These are phyloP conservation scores for Ameiurus melas DNA, from an alignment of 2,113 vertebrate species.

Conservation along the genomic window DNA sequence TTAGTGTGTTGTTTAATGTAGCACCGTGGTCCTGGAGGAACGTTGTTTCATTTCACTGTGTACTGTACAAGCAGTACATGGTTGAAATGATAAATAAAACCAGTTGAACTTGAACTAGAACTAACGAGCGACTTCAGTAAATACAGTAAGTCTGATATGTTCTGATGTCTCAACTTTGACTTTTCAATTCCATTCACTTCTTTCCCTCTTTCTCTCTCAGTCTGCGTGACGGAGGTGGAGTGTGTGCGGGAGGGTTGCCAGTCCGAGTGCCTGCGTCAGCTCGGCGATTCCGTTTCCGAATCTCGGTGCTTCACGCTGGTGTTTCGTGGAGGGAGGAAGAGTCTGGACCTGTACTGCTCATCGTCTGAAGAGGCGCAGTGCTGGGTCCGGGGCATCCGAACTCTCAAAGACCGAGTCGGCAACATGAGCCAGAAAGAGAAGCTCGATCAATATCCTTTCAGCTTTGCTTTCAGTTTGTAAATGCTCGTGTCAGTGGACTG, in stretches of 20 bases:
- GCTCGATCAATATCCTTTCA: constrained; percentile 96
- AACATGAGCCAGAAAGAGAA: constrained; percentile 92
- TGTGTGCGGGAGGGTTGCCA: constrained; percentile 85
- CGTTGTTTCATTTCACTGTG: too few relatives aligned
- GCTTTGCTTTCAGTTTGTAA: neutral
- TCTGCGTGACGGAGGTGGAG: constrained; percentile 86
- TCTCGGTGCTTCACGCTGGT: constrained; percentile 85
- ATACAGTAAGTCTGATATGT: neutral
- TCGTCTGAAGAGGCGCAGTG: constrained; percentile 77
- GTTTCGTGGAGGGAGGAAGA: constrained; percentile 84
- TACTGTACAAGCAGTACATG: too few relatives aligned
- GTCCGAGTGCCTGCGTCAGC: constrained; percentile 83
- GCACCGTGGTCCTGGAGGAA: too few relatives aligned
- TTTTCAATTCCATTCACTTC: neutral
- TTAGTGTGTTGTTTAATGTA: too few relatives aligned
- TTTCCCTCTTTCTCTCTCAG: constrained; percentile 60
- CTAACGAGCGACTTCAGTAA: neutral
- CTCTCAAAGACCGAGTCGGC: constrained; percentile 77
- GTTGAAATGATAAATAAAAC: too few relatives aligned
- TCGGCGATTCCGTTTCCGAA: constrained; percentile 74
- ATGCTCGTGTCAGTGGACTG: neutral
- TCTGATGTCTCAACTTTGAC: neutral
- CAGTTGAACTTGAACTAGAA: too few relatives aligned
- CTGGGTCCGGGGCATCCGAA: constrained; percentile 88
- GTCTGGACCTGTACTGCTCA: constrained; percentile 84